Percentiles rank a stretch among this genome's conserved stretches.
These are phyloP conservation scores for Drosophila neonasuta DNA, from an alignment of 2,888 invertebrate genomes.

Conservation along the genomic window DNA sequence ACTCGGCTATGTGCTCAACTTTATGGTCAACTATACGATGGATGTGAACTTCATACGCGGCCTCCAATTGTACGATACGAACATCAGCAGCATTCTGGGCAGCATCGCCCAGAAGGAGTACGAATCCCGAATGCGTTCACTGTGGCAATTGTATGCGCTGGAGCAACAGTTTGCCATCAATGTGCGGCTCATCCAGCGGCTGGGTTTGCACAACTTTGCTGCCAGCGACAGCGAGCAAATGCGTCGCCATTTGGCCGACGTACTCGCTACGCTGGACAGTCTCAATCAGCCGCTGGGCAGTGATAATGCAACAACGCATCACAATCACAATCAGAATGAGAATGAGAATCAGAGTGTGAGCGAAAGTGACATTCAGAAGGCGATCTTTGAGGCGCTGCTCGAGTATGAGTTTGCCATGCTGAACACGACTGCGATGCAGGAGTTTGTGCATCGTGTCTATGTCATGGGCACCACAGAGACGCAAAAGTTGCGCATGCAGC, in stretches of 20 bases:
- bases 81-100: slow-evolving; percentile 60
- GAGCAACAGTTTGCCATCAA: slow-evolving; percentile 72
- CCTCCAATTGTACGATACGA: slow-evolving; percentile 67
- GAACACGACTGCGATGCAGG: slow-evolving; percentile 78
- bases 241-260: slow-evolving; percentile 42
- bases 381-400: slow-evolving; percentile 31
- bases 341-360: too few relatives aligned
- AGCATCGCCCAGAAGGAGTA: slow-evolving; percentile 69
- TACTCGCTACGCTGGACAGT: slow-evolving; percentile 43
- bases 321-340: not conserved
- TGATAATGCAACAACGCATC: not conserved
- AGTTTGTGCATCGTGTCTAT: slow-evolving; percentile 70
- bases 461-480: slow-evolving; percentile 63
- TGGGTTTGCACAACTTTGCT: slow-evolving; percentile 64
- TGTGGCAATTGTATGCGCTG: slow-evolving; percentile 78
- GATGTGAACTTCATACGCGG: slow-evolving; percentile 74
- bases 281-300: slow-evolving; percentile 8
- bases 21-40: slow-evolving; percentile 75
- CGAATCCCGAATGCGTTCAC: slow-evolving; percentile 67
- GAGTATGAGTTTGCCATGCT: slow-evolving; percentile 57
- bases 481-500: slow-evolving; percentile 41
- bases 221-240: slow-evolving; percentile 43
- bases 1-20: slow-evolving; percentile 59
- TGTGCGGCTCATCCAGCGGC: slow-evolving; percentile 56
- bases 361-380: slow-evolving; percentile 34